Evolutionary conservation across 1,140 invertebrate genomes (phyloP), one percentile per base, ranked within the genome.

Genomic region (Ladona fulva): DNA sequence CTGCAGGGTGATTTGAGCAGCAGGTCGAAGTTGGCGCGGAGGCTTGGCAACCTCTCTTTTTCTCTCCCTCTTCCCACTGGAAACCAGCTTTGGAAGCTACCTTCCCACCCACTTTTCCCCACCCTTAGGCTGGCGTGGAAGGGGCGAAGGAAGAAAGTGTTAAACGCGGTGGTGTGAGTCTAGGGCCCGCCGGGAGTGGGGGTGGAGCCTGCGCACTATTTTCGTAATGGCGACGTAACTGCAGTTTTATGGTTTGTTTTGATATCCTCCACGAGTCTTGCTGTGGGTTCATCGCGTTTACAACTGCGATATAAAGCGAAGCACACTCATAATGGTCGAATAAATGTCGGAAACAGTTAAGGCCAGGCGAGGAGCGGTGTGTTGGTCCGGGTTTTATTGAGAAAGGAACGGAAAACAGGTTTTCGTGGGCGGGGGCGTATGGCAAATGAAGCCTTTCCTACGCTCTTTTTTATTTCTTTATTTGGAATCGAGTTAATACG

Each of bases 171-270:
- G 52, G 52, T 16, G n/a, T 66, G 52, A 12, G 52, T 5, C 16
- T 5, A 66, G 14, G 16, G 52, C 14, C 52, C 1, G 52, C 66
- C 42, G 3, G 52, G 76, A 29, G 42, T 25, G 42, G 75, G 29
- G 25, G 76, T 77, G 73, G 75, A 74, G 75, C 24, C 52, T 66
- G 52, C 77, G 76, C 37, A 77, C 78, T 79, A 79, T 59, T 79
- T 79, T 77, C 78, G 77, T 77, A 79, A 81, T 81, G 81, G 81
- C 81, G 79, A 78, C 78, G 77, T 79, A 80, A 81, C 79, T 79
- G 80, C 79, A 80, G 79, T 80, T 78, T 81, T 81, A 81, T 81
- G 81, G 81, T 81, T 81, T 81, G 81, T 81, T 81, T 81, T 81
- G 81, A 80, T 81, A 76, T 79, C 78, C 52, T 66, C 52, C 52